Evolutionary conservation across 2,888 invertebrate species (phyloP).

Genomic region (Synanthedon formicaeformis): DNA sequence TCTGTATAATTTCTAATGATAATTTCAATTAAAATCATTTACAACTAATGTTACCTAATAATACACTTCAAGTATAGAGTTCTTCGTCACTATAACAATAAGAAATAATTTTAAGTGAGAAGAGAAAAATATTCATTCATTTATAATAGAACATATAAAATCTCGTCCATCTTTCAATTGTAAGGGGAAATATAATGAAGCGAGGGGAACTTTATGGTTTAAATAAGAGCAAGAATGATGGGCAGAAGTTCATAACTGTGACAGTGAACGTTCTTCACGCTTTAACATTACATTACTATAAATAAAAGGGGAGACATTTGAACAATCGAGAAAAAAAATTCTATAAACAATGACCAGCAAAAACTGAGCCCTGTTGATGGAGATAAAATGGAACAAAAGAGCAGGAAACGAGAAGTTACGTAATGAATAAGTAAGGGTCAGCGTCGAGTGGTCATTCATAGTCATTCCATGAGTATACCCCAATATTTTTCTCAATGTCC

Average conservation of each 20-base stretch:
- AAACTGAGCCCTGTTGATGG: constrained; percentile 6
- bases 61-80: too few relatives aligned
- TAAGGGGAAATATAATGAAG: constrained; percentile 8
- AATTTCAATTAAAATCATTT: too few relatives aligned
- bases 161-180: constrained; percentile 14
- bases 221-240: constrained; percentile 14
- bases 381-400: constrained; percentile 2
- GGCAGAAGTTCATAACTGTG: constrained; percentile 18
- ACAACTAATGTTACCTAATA: too few relatives aligned
- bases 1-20: too few relatives aligned
- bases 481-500: constrained; percentile 24
- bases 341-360: constrained; percentile 5
- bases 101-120: neutral
- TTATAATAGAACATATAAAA: constrained; percentile 8
- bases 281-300: constrained; percentile 17
- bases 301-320: constrained; percentile 15
- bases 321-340: constrained; percentile 5
- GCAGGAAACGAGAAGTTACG: constrained; percentile 4
- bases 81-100: too few relatives aligned
- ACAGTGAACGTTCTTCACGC: constrained; percentile 13
- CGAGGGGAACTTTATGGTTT: constrained; percentile 15
- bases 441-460: constrained; percentile 24
- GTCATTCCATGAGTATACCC: constrained; percentile 14
- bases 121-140: constrained; percentile 8
- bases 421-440: constrained; percentile 17